Evolutionary conservation across 2,888 invertebrate genomes (phyloP), one percentile per base, ranked within the genome.

Genomic region (Drosophila birchii): DNA sequence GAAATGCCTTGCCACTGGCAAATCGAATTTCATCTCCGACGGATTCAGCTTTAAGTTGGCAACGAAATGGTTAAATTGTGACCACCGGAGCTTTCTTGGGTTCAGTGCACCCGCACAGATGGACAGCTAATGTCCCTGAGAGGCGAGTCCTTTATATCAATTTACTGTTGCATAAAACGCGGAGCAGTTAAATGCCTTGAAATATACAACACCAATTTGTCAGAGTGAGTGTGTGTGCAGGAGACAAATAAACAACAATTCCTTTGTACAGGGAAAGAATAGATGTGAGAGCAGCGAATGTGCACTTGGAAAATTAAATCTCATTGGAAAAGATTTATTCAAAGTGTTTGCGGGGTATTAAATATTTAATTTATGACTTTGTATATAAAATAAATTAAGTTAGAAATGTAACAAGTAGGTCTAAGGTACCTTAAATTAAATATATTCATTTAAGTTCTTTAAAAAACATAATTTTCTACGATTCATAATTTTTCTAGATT

Each of bases 191-290:
- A 84, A 78, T 86, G 76, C 69, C 78, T 75, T 78, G 74, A 78
- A 77, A 79, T 67, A 78, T 72, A 68, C 62, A 66, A 62, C 61
- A 43, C 57, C 67, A 45, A 83, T 84, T 87, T 81, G 73, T 79
- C 83, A 76, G 66, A 45, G 76, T 29, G 29, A 8, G 41, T 20
- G 43, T 16, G 0, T 38, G 53, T 41, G 67, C n/a, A 64, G 45
- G 79, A 79, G 73, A 76, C 83, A 77, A 78, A 84, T 85, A 82
- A 84, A 88, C 83, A 84, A 88, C 86, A 80, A 84, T 84, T 76
- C 83, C 85, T 76, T 84, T 82, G 80, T 76, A 29, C 5, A 9
- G 26, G 55, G 49, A 47, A 49, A 47, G 43, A 44, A 66, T 63
- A 36, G 49, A 62, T 36, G 49, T 20, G 34, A 26, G 18, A 44